Conservation (phyloP, 2,888 invertebrate species). For the Hirtodrosophila histrioides region DNA sequence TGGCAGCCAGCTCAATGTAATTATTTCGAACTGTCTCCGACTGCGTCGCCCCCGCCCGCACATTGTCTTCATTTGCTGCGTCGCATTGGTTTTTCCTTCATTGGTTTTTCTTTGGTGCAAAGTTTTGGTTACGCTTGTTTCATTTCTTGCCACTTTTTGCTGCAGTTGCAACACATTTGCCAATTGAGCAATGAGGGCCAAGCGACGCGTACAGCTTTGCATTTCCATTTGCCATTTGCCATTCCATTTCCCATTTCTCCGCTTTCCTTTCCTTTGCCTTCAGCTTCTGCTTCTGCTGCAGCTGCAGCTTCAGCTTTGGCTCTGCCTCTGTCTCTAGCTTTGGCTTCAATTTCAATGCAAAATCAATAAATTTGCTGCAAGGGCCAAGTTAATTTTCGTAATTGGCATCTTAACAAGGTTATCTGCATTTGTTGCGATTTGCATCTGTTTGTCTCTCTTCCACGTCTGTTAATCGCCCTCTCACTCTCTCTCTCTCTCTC, state of each 20-base stretch:
- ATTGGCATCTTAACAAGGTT: conserved; percentile 80
- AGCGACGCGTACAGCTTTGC: conserved; percentile 1
- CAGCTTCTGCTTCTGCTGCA: conserved; percentile 5
- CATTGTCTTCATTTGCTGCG: conserved; percentile 30
- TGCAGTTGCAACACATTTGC: conserved; percentile 62
- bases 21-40: conserved; percentile 74
- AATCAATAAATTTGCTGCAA: conserved; percentile 71
- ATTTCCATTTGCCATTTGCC: conserved; percentile 7
- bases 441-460: conserved; percentile 41
- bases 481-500: conserved; percentile 2
- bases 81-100: conserved; percentile 43
- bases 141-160: conserved; percentile 58
- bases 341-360: conserved; percentile 67
- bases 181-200: conserved; percentile 71
- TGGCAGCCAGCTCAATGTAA: conserved; percentile 54
- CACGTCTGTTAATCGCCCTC: conserved; percentile 2
- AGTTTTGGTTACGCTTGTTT: conserved; percentile 70
- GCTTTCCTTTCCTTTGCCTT: conserved; percentile 11
- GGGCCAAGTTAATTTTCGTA: conserved; percentile 77
- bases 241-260: conserved; percentile 24
- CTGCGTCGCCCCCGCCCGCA: conserved; percentile 9
- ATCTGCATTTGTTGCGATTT: conserved; percentile 74
- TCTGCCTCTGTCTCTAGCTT: conserved; percentile 24
- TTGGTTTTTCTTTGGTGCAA: conserved; percentile 50
- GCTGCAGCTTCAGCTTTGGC: neutral